phyloP scores from a whole-genome alignment of 2,113 vertebrate species.

The Gymnogyps californianus region DNA sequence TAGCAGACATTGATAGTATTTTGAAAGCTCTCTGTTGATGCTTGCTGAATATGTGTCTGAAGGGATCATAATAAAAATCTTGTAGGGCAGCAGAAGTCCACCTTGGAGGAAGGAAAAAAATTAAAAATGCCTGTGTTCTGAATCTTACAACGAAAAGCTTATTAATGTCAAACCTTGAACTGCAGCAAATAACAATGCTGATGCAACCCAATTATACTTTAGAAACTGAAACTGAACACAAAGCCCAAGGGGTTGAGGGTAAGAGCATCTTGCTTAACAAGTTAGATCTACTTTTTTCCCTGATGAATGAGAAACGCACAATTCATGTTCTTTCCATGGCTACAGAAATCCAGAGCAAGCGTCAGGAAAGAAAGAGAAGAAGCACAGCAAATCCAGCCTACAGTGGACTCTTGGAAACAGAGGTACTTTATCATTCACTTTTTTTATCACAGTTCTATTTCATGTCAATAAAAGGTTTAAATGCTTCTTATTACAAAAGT shows the following conservation, averaged over 20 bases:
- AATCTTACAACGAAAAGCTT: neutral
- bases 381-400: conserved; percentile 97
- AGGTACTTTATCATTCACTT: conserved; percentile 74
- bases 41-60: neutral
- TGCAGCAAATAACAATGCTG: conserved; percentile 10
- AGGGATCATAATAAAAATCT: neutral
- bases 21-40: neutral
- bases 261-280: conserved; percentile 14
- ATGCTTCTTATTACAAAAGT: neutral
- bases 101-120: neutral
- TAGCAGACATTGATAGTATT: neutral
- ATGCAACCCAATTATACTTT: conserved; percentile 23
- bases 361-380: conserved; percentile 94
- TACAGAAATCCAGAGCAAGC: conserved; percentile 92
- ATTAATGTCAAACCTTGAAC: conserved; percentile 18
- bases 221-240: conserved; percentile 34
- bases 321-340: conserved; percentile 40
- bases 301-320: conserved; percentile 22
- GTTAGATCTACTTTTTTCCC: conserved; percentile 10
- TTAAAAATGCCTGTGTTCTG: neutral
- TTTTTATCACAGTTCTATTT: neutral
- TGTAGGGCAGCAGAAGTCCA: neutral
- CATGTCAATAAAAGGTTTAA: neutral
- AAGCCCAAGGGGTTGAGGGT: neutral
- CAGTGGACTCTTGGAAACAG: conserved; percentile 91